Conservation (phyloP, 2,888 invertebrate species). For the Isoperla grammatica region DNA sequence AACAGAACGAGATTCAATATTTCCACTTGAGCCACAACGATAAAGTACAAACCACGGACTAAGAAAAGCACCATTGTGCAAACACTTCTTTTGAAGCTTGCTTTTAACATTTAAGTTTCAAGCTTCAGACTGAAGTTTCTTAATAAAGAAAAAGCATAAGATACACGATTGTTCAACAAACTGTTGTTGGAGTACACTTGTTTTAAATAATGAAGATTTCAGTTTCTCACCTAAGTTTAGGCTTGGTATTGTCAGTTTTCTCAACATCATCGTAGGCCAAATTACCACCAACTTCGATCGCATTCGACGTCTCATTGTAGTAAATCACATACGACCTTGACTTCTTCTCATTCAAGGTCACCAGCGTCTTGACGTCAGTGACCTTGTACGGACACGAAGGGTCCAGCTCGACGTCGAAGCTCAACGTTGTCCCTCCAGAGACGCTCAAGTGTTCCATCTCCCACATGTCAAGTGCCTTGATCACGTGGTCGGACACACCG, state of each 20-base stretch:
- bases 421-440: conserved; percentile 8
- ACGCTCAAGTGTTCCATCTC: conserved; percentile 6
- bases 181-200: too few relatives aligned
- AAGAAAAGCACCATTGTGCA: too few relatives aligned
- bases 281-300: conserved; percentile 6
- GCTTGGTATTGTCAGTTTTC: conserved; percentile 53
- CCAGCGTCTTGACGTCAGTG: conserved; percentile 35
- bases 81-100: too few relatives aligned
- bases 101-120: too few relatives aligned
- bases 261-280: conserved; percentile 44
- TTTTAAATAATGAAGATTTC: too few relatives aligned
- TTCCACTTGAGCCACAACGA: too few relatives aligned
- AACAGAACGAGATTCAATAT: too few relatives aligned
- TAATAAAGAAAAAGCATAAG: too few relatives aligned
- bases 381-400: background rate
- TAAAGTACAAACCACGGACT: too few relatives aligned
- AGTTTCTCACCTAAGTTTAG: conserved; percentile 48
- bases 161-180: too few relatives aligned
- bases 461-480: conserved; percentile 20
- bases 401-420: conserved; percentile 10
- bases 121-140: too few relatives aligned
- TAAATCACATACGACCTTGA: conserved; percentile 24
- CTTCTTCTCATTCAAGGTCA: conserved; percentile 24
- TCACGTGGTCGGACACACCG: background rate
- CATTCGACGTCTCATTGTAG: conserved; percentile 2